Evolutionary conservation across 2,888 invertebrate genomes (phyloP).

Genomic region (Minunthozetes semirufus): DNA sequence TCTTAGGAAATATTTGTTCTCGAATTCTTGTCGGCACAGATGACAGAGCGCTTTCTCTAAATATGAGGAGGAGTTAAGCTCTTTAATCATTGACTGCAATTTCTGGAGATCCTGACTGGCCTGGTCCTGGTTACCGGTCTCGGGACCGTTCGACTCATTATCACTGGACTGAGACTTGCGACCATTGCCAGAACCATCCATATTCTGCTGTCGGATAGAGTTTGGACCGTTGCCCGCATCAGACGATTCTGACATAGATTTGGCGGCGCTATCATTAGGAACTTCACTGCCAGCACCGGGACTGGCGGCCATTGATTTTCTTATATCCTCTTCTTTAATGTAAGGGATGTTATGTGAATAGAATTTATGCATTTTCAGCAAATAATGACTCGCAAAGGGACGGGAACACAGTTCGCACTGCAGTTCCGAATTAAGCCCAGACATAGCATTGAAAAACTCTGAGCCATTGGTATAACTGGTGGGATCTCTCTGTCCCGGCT

Average conservation of each 20-base stretch:
- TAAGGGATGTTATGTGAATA: conserved; percentile 48
- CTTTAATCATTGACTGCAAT: conserved; percentile 81
- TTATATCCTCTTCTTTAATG: conserved; percentile 41
- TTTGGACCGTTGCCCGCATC: neutral
- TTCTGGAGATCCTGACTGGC: conserved; percentile 80
- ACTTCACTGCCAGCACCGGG: conserved; percentile 9
- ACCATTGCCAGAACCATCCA: neutral
- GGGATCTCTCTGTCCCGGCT: conserved; percentile 38
- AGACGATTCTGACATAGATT: conserved; percentile 3
- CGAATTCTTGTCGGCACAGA: conserved; percentile 64
- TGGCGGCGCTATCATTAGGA: conserved; percentile 21
- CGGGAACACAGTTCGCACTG: conserved; percentile 49
- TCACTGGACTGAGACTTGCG: neutral
- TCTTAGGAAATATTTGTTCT: conserved; percentile 63
- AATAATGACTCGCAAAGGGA: conserved; percentile 49
- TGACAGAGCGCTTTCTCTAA: conserved; percentile 52
- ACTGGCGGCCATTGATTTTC: conserved; percentile 16
- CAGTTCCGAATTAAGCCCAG: conserved; percentile 43
- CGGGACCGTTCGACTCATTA: neutral
- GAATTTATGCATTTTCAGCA: conserved; percentile 51
- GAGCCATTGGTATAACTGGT: conserved; percentile 30
- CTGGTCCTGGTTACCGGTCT: conserved; percentile 40
- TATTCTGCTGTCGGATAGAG: neutral
- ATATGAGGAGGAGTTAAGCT: conserved; percentile 60
- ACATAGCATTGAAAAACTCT: conserved; percentile 30